Percentiles rank a stretch among this genome's conserved stretches.
Evolutionary conservation across 2,888 invertebrate genomes (phyloP).

Genomic region (Schizaphis graminum): DNA sequence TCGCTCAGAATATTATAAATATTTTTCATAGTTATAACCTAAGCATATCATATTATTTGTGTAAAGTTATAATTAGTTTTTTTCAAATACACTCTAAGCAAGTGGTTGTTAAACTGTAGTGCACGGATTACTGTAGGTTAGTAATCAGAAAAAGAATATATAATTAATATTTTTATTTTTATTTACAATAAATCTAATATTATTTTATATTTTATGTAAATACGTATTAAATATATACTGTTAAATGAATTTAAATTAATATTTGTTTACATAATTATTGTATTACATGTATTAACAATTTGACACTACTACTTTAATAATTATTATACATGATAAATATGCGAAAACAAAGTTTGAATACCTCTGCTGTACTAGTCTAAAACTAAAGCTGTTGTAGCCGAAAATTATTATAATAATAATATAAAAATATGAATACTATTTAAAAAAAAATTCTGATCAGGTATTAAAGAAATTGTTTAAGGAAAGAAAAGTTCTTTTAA

Average conservation of each 20-base stretch:
- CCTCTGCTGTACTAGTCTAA: neutral
- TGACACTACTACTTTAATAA: neutral
- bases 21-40: neutral
- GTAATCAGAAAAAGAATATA: neutral
- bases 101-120: neutral
- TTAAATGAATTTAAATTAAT: neutral
- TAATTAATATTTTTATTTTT: neutral
- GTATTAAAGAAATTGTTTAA: neutral
- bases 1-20: neutral
- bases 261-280: too few species aligned
- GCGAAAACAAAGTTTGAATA: neutral
- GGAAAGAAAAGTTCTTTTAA: neutral
- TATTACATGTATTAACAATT: neutral
- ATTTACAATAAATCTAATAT: neutral
- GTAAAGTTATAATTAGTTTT: neutral
- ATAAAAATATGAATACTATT: neutral
- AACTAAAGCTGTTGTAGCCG: neutral
- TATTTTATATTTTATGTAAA: neutral
- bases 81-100: neutral
- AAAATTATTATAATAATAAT: neutral
- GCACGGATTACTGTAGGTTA: neutral
- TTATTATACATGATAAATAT: neutral
- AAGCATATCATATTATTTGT: neutral
- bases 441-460: neutral
- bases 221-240: neutral